Evolutionary conservation across 2,888 invertebrate genomes (phyloP).

Genomic region (Eudemis profundana): DNA sequence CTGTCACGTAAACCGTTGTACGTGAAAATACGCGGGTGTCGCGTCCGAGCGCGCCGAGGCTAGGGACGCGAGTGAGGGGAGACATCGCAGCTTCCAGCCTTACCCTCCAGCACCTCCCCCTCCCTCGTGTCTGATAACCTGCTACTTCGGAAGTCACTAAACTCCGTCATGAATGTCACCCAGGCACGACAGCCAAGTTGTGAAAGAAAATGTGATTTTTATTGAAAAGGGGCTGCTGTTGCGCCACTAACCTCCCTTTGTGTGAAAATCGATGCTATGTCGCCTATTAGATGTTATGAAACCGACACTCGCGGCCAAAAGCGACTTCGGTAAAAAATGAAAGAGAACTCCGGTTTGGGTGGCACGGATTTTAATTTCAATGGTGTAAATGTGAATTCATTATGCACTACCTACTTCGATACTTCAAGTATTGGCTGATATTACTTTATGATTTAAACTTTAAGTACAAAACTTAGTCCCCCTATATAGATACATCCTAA

Average conservation of each 20-base stretch:
- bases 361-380: constrained; percentile 4
- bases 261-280: constrained; percentile 72
- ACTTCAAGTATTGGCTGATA: no score
- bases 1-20: constrained; percentile 48
- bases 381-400: constrained; percentile 1
- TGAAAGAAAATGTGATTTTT: constrained; percentile 81
- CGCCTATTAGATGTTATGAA: constrained; percentile 65
- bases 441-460: no score
- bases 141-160: constrained; percentile 85
- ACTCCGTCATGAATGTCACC: constrained; percentile 80
- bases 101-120: constrained; percentile 60
- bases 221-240: constrained; percentile 76
- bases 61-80: constrained; percentile 78
- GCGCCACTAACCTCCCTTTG: constrained; percentile 67
- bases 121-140: constrained; percentile 79
- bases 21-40: constrained; percentile 59
- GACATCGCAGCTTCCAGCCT: constrained; percentile 76
- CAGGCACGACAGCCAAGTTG: constrained; percentile 72
- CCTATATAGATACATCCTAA: no score
- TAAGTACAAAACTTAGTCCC: no score
- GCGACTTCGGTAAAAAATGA: constrained; percentile 36
- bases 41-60: constrained; percentile 71
- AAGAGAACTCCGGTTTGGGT: not conserved
- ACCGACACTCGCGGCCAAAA: constrained; percentile 58
- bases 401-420: not conserved